Evolutionary conservation across 2,888 invertebrate genomes (phyloP).

Genomic region (Sinhomidia bicolor): DNA sequence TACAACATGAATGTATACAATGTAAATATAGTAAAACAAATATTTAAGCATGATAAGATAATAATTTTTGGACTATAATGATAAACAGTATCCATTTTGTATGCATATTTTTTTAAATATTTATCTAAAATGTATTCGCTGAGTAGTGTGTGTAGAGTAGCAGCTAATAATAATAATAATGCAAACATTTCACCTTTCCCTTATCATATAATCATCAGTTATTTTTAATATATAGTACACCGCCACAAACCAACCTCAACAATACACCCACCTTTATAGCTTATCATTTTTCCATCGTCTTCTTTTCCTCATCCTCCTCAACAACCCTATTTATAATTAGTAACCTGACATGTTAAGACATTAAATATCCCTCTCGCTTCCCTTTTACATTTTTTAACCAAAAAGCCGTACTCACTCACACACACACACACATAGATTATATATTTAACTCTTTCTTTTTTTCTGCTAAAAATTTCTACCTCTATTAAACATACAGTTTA

Average conservation of each 20-base stretch:
- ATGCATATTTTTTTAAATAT: not conserved
- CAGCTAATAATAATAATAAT: conserved; percentile 1
- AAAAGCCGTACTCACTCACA: not conserved
- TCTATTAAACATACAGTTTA: not conserved
- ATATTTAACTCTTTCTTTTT: not conserved
- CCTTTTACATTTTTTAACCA: not conserved
- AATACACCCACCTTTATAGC: not conserved
- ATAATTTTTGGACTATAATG: conserved; percentile 29
- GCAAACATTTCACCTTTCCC: not conserved
- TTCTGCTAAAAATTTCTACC: not conserved
- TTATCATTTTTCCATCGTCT: not conserved
- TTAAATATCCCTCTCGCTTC: not conserved
- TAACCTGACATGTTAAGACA: conserved; percentile 32
- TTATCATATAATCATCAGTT: not conserved
- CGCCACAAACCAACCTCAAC: conserved; percentile 1
- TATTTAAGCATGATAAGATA: conserved; percentile 37
- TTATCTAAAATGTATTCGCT: conserved; percentile 23
- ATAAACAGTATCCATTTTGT: conserved; percentile 27
- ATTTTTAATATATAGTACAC: conserved; percentile 9
- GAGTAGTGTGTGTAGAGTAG: not conserved
- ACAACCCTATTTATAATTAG: not conserved
- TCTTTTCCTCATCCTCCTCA: not conserved
- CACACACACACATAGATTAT: not conserved
- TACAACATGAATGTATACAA: not conserved
- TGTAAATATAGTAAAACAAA: not conserved